These are phyloP conservation scores for Tubulanus polymorphus DNA, from an alignment of 2,888 invertebrate species.

Conservation along the genomic window DNA sequence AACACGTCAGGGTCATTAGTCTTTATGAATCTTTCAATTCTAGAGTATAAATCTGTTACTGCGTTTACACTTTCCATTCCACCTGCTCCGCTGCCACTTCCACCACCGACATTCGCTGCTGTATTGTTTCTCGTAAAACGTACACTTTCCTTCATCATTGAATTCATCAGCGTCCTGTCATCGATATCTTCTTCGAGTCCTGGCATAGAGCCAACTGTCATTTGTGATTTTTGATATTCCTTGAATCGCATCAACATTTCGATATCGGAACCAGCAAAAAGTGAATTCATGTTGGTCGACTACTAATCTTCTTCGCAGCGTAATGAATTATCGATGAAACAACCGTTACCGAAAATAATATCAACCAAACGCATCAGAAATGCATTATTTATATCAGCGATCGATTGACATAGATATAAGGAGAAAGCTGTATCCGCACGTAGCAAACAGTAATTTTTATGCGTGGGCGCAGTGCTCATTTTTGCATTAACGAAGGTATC, in stretches of 20 bases:
- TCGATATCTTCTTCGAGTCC: background rate
- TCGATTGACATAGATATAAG: background rate
- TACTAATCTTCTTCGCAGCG: background rate
- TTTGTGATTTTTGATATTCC: background rate
- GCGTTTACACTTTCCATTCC: slow-evolving; percentile 2
- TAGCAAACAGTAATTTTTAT: slow-evolving; percentile 3
- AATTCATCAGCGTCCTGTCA: slow-evolving; percentile 1
- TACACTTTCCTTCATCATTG: slow-evolving; percentile 1
- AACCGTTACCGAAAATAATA: background rate
- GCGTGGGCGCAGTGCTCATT: background rate
- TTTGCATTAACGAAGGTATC: background rate
- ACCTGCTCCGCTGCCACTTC: background rate
- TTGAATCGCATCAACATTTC: slow-evolving; percentile 2
- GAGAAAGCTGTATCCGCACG: background rate
- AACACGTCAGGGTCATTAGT: background rate
- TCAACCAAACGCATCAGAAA: slow-evolving; percentile 1
- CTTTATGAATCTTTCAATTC: background rate
- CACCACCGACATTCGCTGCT: background rate
- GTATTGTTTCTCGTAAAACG: background rate
- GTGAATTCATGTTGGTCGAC: background rate
- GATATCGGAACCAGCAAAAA: background rate
- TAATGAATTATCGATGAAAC: slow-evolving; percentile 1
- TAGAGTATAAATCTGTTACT: background rate
- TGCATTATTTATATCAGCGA: background rate
- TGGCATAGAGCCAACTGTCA: background rate